phyloP scores from a whole-genome alignment of 2,888 invertebrate species.

The Troides helena region DNA sequence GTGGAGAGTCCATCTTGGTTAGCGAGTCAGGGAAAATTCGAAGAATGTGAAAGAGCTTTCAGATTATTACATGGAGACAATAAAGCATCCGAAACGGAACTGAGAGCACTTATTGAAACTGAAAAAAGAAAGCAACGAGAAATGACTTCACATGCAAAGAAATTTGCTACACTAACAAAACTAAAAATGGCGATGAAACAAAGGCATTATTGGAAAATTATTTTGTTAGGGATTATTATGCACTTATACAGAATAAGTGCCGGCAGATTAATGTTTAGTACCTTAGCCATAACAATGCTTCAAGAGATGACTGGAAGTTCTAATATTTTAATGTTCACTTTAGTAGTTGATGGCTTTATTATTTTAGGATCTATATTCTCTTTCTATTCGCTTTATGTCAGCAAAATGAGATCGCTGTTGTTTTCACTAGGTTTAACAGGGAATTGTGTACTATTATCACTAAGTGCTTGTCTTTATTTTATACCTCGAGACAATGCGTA shows the following conservation, averaged over 20 bases:
- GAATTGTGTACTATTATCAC: slow-evolving; percentile 30
- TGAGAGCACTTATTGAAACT: slow-evolving; percentile 29
- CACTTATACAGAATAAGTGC: slow-evolving; percentile 33
- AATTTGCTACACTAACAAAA: slow-evolving; percentile 2
- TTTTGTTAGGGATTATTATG: slow-evolving; percentile 28
- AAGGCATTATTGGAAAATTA: slow-evolving; percentile 30
- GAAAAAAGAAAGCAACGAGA: slow-evolving; percentile 26
- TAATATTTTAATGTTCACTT: slow-evolving; percentile 34
- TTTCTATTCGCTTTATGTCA: slow-evolving; percentile 32
- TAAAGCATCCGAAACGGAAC: slow-evolving; percentile 31
- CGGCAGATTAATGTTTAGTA: slow-evolving; percentile 34
- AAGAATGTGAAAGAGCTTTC: slow-evolving; percentile 36
- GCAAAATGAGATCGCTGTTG: slow-evolving; percentile 36
- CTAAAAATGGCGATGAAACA: slow-evolving; percentile 16
- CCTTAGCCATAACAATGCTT: slow-evolving; percentile 36
- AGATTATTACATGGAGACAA: slow-evolving; percentile 33
- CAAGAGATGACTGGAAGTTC: slow-evolving; percentile 36
- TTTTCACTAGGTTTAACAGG: slow-evolving; percentile 34
- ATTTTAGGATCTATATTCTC: slow-evolving; percentile 35
- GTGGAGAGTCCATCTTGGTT: slow-evolving; percentile 42
- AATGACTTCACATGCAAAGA: slow-evolving; percentile 8
- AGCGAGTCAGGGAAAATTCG: slow-evolving; percentile 40
- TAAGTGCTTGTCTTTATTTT: slow-evolving; percentile 35
- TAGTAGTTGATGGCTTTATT: slow-evolving; percentile 33
- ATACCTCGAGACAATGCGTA: slow-evolving; percentile 24